Percentiles rank a stretch among this genome's conserved stretches.
phyloP scores from a whole-genome alignment of 1,140 invertebrate species.

The Ceratoteleas bidentatus region DNA sequence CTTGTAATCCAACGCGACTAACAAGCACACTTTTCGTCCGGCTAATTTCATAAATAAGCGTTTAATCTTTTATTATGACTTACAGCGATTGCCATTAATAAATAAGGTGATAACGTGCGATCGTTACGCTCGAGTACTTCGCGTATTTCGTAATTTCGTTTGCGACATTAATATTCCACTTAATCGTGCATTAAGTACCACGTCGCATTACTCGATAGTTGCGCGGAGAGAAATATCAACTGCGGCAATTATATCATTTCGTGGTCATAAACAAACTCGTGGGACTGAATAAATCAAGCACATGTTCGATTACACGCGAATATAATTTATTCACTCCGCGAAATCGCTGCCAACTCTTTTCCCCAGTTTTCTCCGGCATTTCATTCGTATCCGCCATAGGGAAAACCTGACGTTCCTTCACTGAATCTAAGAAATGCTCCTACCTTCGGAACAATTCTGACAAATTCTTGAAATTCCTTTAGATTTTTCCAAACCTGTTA shows the following conservation, averaged over 20 bases:
- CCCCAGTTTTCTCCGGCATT: no score
- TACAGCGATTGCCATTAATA: conserved; percentile 21
- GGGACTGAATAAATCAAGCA: conserved; percentile 16
- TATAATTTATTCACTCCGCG: conserved; percentile 8
- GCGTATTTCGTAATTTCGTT: conserved; percentile 32
- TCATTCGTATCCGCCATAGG: no score
- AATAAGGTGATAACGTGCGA: conserved; percentile 23
- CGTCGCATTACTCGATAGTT: conserved; percentile 17
- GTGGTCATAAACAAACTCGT: conserved; percentile 16
- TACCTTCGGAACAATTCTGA: no score
- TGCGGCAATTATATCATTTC: conserved; percentile 22
- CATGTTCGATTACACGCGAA: conserved; percentile 1
- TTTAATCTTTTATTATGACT: conserved; percentile 30
- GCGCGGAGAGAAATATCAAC: conserved; percentile 12
- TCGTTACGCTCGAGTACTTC: conserved; percentile 24
- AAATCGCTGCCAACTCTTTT: neutral
- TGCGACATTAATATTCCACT: conserved; percentile 23
- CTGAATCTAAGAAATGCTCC: no score
- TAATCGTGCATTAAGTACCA: conserved; percentile 19
- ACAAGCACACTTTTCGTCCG: no score
- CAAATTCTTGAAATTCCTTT: no score
- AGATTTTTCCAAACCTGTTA: no score
- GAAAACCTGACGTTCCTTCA: no score
- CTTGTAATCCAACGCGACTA: no score
- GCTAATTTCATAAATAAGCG: neutral